phyloP scores from a whole-genome alignment of 2,113 vertebrate genomes.

The Baryphthengus martii region DNA sequence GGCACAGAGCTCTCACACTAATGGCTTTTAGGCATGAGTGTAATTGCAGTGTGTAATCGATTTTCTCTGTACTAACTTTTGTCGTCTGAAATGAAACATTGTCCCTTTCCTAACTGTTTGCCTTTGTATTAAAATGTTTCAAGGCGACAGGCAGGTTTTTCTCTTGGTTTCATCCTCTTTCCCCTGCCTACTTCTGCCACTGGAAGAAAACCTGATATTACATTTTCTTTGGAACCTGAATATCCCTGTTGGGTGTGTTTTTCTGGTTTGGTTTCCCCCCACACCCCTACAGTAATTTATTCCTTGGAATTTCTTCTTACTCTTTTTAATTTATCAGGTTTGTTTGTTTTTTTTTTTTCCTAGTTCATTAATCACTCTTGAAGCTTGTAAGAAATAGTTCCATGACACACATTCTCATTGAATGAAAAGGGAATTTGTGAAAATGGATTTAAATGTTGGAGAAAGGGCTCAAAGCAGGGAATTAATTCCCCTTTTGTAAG shows the following conservation, averaged over 20 bases:
- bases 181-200: not conserved
- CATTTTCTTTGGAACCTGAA: not conserved
- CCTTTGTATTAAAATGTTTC: not conserved
- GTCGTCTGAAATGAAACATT: conserved; percentile 11
- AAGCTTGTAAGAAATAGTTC: not conserved
- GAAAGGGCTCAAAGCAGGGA: not conserved
- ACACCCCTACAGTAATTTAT: not conserved
- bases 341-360: not conserved
- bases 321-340: not conserved
- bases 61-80: not conserved
- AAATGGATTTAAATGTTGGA: not conserved
- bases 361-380: not conserved
- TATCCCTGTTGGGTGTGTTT: not conserved
- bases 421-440: not conserved
- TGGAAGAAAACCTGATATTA: not conserved
- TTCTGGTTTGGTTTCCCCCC: no score
- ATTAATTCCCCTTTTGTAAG: not conserved
- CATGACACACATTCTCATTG: not conserved
- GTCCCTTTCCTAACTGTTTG: not conserved
- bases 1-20: not conserved
- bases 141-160: not conserved
- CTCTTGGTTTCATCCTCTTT: not conserved
- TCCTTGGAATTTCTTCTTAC: not conserved
- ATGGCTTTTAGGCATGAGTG: conserved; percentile 30
- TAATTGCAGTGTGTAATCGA: conserved; percentile 28